Evolutionary conservation across 2,888 invertebrate genomes (phyloP), one percentile per base, ranked within the genome.

Genomic region (Helleia helle): DNA sequence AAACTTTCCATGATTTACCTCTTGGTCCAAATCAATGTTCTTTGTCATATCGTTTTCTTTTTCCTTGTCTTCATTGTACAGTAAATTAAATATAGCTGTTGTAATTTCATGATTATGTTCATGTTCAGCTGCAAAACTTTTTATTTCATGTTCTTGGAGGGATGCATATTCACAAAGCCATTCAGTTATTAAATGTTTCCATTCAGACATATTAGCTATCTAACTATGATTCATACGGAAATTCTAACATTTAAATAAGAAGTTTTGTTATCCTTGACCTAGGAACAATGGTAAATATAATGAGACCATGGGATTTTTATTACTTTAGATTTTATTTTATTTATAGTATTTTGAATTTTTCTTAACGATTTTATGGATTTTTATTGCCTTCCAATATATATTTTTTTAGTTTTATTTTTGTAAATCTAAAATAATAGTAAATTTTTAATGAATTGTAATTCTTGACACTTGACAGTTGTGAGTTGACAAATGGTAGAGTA

Each of bases 21-120:
- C 65, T 44, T 74, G 71, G 60, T 60, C 59, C 47, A 63, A 26
- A n/a, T 48, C 51, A 38, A 45, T 45, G 7, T 38, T 27, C 6
- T 17, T 27, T 8, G 15, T 40, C 17, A 30, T 13, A 24, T 40
- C 13, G 14, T 30, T 30, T 24, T 30, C 30, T 30, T 40, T 30
- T 6, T 31, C 87, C 64, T 77, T 86, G 49, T 87, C 86, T 62
- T 94, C 94, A 62, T 89, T 90, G 36, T 94, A 92, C 36, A 95
- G 85, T 38, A 95, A 86, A 54, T 90, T 89, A 59, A 93, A 93
- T 46, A 95, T 85, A 38, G 94, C 93, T 56, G 92, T 89, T 50
- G 94, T 91, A 48, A 94, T 91, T 75, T 94, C 94, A 67, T 91
- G 91, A 69, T 94, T 94, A 56, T 92, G 90, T 59, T 92, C 91